Conservation (phyloP, 2,113 vertebrate species). For the Grus americana region DNA sequence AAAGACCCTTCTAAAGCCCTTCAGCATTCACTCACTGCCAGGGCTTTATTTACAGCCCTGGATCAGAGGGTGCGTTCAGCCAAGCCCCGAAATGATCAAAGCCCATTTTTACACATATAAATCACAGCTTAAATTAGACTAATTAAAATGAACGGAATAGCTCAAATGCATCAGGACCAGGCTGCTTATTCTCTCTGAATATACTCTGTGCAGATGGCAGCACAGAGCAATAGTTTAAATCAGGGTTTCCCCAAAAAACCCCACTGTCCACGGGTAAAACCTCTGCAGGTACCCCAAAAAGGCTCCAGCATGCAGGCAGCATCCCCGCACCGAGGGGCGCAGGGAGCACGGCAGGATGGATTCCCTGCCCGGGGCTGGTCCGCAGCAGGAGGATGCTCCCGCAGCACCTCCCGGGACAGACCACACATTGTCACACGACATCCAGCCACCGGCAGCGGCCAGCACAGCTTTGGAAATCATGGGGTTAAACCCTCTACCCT, state of each 20-base stretch:
- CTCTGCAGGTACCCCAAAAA: not conserved
- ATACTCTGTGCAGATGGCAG: not conserved
- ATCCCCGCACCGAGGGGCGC: fast-evolving
- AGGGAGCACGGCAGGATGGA: fast-evolving
- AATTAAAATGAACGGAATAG: not conserved
- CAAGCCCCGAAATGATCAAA: not conserved
- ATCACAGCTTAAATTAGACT: not conserved
- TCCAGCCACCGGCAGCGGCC: fast-evolving
- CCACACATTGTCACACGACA: fast-evolving
- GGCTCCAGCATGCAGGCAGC: not conserved
- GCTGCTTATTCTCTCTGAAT: not conserved
- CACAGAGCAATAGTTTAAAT: not conserved
- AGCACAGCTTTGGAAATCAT: not conserved
- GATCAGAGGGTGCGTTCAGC: not conserved
- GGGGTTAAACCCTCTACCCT: not conserved
- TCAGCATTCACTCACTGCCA: not conserved
- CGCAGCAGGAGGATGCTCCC: fast-evolving
- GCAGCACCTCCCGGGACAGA: not conserved
- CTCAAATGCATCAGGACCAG: not conserved
- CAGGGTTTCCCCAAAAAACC: not conserved
- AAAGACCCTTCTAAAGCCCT: not conserved
- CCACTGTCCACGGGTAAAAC: not conserved
- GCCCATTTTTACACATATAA: not conserved
- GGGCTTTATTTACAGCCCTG: not conserved
- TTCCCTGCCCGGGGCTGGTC: fast-evolving